Base-by-base conservation (phyloP, 2,888 invertebrate species). In the Boloria euphrosyne region DNA sequence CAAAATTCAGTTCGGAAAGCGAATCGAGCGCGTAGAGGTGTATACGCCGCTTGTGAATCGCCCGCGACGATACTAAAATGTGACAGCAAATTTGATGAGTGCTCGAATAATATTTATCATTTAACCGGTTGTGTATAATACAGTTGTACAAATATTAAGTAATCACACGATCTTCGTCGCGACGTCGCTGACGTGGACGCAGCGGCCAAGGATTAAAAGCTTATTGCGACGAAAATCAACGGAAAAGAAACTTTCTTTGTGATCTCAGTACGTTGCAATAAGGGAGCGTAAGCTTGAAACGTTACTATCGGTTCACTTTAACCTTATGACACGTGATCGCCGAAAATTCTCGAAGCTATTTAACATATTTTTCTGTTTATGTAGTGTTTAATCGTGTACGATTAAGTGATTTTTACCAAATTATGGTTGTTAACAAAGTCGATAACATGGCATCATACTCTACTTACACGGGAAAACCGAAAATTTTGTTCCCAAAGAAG, bases 401-500 rank as follows among this genome's bases (percentile, higher is more conserved):
- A 80, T 81, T 82, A 78, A 83, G 83, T 84, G 84, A 74, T 75
- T 59, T 86, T 80, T 75, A 79, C 79, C 84, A 80, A 91, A 92
- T 88, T 91, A 92, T 92, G 91, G 92, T 92, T 86, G 86, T 91
- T 81, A 84, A 87, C 74, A 89, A 87, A 86, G 81, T 91, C 83
- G 90, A 91, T 84, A 91, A 91, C 73, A 92, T 92, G 92, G 88
- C 91, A 80, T 90, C 90, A 77, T 92, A 90, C 77, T 86, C 90
- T 79, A 86, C 92, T 73, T 91, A 87, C 76, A 89, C 90, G 77
- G 91, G 91, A 85, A 90, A 90, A 90, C 92, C 92, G 72, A 92
- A 91, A 85, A 90, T 90, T 71, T 89, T 91, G 83, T 91, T 89
- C 77, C 91, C 90, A 75, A 90, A 92, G 88, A 91, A 92, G 92